Base-by-base conservation (phyloP, 1,140 invertebrate genomes). In the Leguminivora glycinivorella region DNA sequence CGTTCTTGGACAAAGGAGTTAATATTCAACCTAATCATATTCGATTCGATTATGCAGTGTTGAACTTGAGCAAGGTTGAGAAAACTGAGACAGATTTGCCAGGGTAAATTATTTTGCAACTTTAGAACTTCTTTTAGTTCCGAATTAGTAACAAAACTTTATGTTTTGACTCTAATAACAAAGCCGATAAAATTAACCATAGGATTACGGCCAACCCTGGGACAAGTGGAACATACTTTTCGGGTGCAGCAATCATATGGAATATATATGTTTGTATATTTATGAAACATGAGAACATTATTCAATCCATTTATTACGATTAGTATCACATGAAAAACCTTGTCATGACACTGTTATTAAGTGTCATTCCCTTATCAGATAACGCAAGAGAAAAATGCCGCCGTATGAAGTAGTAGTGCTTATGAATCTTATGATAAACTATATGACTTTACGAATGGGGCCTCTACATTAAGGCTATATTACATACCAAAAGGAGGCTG, bases 311-410 rank as follows among this genome's bases (percentile, higher is more conserved):
- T 47, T 43, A 47, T n/a, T 5, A 47, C 1, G 43, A 60, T 24
- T 25, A 60, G 12, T 60, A 63, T 63, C 25, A 63, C 25, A 63
- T n/a, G 1, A 0, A 26, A 52, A 70, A 75, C 69, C 73, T 76
- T 76, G 75, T 43, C 25, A 60, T 70, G 38, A 40, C 67, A 68
- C 70, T 67, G 74, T 75, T 75, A 76, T 75, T 80, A 78, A 71
- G 72, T 79, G 79, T 79, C 77, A 75, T 19, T n/a, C n/a, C 70
- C 52, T 81, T 79, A 81, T 81, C 79, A 70, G 77, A 81, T 79
- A 79, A 75, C 70, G 63, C 38, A 68, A 72, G 67, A 71, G 73
- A 72, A 74, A 75, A 77, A 73, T 79, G 73, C 67, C 63, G 67
- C 67, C 19, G 40, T 43, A 47, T 47, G n/a, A 47, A 47, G 14